A percentile compares a stretch with the other conserved stretches of the same genome.
Evolutionary conservation across 2,888 invertebrate species (phyloP).

Genomic region (Protonemura montana): DNA sequence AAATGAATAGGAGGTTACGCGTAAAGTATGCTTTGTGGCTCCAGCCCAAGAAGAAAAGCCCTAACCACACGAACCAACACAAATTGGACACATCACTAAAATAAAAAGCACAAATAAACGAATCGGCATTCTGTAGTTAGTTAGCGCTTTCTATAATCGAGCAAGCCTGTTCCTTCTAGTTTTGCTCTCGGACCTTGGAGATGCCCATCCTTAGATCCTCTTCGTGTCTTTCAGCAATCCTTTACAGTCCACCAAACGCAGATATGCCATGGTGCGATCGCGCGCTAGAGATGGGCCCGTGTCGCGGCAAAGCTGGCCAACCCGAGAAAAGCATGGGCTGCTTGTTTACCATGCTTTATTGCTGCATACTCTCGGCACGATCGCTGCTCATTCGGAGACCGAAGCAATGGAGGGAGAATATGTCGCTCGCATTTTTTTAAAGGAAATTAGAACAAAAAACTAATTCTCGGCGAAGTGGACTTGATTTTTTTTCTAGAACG

Average conservation of each 20-base stretch:
- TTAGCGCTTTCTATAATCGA: neutral
- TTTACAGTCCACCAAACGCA: neutral
- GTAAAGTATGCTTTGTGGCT: no score
- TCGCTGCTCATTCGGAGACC: neutral
- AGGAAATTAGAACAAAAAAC: neutral
- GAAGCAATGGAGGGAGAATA: neutral
- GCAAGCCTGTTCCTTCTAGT: neutral
- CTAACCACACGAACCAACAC: no score
- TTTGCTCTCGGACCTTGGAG: neutral
- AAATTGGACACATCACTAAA: no score
- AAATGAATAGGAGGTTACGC: no score
- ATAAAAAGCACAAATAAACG: no score
- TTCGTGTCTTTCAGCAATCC: slow-evolving; percentile 15
- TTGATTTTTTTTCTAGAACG: no score
- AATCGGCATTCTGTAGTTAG: neutral
- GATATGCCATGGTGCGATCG: neutral
- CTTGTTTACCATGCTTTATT: neutral
- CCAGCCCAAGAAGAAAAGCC: no score
- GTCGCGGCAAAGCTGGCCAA: neutral
- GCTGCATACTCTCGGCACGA: neutral
- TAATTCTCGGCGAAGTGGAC: no score
- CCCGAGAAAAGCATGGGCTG: neutral
- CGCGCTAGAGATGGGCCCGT: neutral
- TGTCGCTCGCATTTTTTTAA: neutral
- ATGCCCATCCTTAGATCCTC: slow-evolving; percentile 26